Evolutionary conservation across 2,888 invertebrate genomes (phyloP).

Genomic region (Trachelus stipa): DNA sequence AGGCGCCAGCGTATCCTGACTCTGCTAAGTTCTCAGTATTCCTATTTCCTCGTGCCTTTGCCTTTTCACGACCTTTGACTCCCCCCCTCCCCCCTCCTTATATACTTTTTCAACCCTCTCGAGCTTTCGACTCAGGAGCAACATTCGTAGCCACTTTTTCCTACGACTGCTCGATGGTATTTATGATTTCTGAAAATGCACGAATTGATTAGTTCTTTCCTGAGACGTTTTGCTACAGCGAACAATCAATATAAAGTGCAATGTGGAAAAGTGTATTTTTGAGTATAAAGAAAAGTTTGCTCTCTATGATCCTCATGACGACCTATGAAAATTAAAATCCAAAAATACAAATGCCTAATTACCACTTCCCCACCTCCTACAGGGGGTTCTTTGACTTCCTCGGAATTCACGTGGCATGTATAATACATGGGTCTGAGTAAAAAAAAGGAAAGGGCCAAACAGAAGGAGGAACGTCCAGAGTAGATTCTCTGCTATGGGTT

Average conservation of each 20-base stretch:
- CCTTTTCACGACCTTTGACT: slow-evolving; percentile 28
- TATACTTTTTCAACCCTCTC: slow-evolving; percentile 13
- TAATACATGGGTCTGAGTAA: background rate
- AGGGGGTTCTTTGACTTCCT: background rate
- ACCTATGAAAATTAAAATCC: background rate
- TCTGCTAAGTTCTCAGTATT: slow-evolving; percentile 10
- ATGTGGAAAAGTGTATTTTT: background rate
- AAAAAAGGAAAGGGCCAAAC: background rate
- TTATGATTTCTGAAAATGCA: background rate
- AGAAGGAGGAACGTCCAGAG: background rate
- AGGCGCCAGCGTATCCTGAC: background rate
- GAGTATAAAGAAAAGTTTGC: background rate
- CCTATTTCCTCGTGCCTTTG: slow-evolving; percentile 24
- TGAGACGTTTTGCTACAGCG: too few species aligned
- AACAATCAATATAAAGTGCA: too few species aligned
- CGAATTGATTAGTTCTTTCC: background rate
- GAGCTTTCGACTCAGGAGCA: background rate
- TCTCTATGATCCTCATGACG: too few species aligned
- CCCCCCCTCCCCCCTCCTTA: slow-evolving; percentile 10
- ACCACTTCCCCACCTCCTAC: background rate
- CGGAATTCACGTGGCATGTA: background rate
- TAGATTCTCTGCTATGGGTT: background rate
- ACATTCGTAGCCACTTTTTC: background rate
- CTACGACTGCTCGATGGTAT: background rate
- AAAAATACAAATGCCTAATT: background rate